Conservation (phyloP, 2,888 invertebrate genomes). For the Acronicta leporina region DNA sequence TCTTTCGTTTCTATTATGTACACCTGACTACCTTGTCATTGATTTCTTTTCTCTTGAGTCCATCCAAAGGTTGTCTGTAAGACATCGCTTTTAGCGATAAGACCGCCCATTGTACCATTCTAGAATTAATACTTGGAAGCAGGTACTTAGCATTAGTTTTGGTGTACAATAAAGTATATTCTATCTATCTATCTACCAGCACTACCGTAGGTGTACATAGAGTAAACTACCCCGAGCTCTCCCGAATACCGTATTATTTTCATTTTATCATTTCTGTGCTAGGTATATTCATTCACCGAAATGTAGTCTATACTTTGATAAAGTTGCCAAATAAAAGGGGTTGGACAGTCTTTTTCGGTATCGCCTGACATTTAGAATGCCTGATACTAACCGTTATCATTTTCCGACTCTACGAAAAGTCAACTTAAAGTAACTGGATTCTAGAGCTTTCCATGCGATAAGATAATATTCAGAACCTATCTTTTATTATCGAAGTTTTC, state of each 20-base stretch:
- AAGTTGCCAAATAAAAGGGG: slow-evolving; percentile 35
- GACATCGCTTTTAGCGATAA: no score
- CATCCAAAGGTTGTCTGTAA: no score
- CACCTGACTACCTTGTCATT: no score
- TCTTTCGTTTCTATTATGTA: no score
- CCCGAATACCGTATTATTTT: slow-evolving; percentile 41
- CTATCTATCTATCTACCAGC: slow-evolving; percentile 28
- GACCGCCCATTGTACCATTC: no score
- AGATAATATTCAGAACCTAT: slow-evolving; percentile 13
- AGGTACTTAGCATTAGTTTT: no score
- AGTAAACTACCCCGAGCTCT: slow-evolving; percentile 22
- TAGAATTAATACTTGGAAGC: no score
- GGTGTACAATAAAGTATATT: no score
- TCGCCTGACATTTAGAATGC: slow-evolving; percentile 18
- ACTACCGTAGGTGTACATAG: slow-evolving; percentile 46
- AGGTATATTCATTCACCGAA: slow-evolving; percentile 33
- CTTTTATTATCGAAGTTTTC: slow-evolving; percentile 13
- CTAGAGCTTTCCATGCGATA: slow-evolving; percentile 23
- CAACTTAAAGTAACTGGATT: slow-evolving; percentile 25
- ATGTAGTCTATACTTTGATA: slow-evolving; percentile 37
- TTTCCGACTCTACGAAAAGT: slow-evolving; percentile 15
- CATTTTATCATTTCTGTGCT: slow-evolving; percentile 41
- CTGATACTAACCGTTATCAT: slow-evolving; percentile 26
- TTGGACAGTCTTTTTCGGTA: slow-evolving; percentile 24
- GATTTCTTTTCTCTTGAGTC: no score